Evolutionary conservation across 2,797 vertebrate genomes (phyloP), one percentile per base, ranked within the genome.

Genomic region (Enteromius fasciolatus): DNA sequence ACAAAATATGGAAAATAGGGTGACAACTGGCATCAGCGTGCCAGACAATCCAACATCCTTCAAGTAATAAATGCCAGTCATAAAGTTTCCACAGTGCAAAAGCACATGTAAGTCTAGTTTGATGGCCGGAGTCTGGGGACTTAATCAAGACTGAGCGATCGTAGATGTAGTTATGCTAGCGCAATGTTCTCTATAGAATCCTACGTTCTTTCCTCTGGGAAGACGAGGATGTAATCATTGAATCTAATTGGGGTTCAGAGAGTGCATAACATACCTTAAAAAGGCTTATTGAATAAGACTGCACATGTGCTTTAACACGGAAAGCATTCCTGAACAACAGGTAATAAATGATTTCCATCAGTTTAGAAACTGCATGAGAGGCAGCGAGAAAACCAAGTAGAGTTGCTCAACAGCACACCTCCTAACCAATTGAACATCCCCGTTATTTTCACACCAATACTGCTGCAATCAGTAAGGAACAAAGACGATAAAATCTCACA

Each of bases 251-350:
- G 81, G 74, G 74, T 70, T 68, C 52, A 83, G 52, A 28, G 81
- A 77, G 64, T 83, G 63, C 66, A 83, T 83, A 59, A 57, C 50
- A 69, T 76, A 57, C 20, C 64, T 83, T 59, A 33, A 36, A 76
- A 48, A 25, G 50, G 18, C 63, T 83, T 59, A 77, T 7, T 77
- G 74, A 83, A 69, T 69, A 48, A 70, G 50, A 28, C 64, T 48
- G 48, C 74, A 69, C 59, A 75, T 81, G 80, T 81, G 70, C 33
- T 64, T 28, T 31, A 81, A 75, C 59, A 66, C 31, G 31, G 74
- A 70, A 20, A 23, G 39, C 81, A 77, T 77, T 83, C 74, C 81
- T 68, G 73, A 68, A 82, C 72, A 75, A 82, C 81, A 82, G 73
- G 81, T 74, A 68, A 76, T 76, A 82, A 48, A 82, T 82, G 39